Conservation (phyloP, 53 echinoderm and acorn worm species). For the Antedon mediterranea region DNA sequence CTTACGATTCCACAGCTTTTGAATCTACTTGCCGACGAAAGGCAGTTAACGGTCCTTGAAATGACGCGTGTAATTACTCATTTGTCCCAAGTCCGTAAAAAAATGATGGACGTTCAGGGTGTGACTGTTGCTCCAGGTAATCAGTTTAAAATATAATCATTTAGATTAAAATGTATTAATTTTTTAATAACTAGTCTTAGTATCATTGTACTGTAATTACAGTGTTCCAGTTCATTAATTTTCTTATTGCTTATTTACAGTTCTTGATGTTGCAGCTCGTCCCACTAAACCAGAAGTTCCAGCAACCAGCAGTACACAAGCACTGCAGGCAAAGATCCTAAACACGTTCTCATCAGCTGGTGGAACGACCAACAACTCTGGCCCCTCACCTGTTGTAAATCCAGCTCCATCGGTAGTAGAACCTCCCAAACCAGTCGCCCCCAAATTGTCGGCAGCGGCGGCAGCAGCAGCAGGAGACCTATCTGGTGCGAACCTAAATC, state of each 20-base stretch:
- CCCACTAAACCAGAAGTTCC: not conserved
- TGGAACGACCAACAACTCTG: not conserved
- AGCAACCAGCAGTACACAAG: not conserved
- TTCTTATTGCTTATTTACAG: slow-evolving; percentile 1
- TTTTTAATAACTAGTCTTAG: no score
- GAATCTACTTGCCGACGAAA: slow-evolving; percentile 81
- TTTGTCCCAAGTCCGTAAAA: slow-evolving; percentile 62
- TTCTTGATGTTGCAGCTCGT: slow-evolving; percentile 18
- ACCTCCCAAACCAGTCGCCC: not conserved
- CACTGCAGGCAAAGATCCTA: not conserved
- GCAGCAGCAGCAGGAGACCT: no score
- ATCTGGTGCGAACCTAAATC: slow-evolving; percentile 26
- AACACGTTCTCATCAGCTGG: not conserved
- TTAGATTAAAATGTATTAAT: no score
- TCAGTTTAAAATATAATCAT: no score
- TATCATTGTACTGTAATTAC: no score
- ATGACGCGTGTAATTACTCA: slow-evolving; percentile 69
- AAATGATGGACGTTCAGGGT: slow-evolving; percentile 63
- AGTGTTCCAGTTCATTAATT: not conserved
- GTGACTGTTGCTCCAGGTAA: not conserved
- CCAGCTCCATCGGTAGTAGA: not conserved
- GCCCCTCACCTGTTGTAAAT: not conserved
- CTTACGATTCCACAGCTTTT: slow-evolving; percentile 87
- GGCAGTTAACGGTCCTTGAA: slow-evolving; percentile 74
- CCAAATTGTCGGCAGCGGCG: not conserved